A percentile compares a stretch with the other conserved stretches of the same genome.
These are phyloP conservation scores for Megastigmus dorsalis DNA, from an alignment of 2,888 invertebrate species.

Conservation along the genomic window DNA sequence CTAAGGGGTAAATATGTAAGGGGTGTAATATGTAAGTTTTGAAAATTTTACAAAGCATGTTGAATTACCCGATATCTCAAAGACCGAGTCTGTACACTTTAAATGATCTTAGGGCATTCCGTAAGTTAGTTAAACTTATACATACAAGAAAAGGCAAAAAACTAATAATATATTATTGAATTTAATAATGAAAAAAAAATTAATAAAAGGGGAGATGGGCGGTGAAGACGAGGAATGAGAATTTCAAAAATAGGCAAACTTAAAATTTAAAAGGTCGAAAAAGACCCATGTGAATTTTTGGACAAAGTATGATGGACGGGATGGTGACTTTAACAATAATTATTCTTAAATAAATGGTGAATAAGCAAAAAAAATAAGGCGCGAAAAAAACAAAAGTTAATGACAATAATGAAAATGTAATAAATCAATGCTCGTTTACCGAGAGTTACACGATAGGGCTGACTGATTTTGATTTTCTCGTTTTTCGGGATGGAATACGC, in stretches of 20 bases:
- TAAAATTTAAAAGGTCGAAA: slow-evolving; percentile 50
- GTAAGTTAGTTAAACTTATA: slow-evolving; percentile 62
- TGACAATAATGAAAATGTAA: slow-evolving; percentile 61
- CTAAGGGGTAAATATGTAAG: slow-evolving; percentile 59
- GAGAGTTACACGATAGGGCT: slow-evolving; percentile 58
- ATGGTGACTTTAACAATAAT: slow-evolving; percentile 51
- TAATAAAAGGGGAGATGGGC: slow-evolving; percentile 59
- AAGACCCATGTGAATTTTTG: slow-evolving; percentile 47
- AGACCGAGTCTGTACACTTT: slow-evolving; percentile 63
- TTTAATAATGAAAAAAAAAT: slow-evolving; percentile 54
- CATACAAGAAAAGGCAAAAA: slow-evolving; percentile 54
- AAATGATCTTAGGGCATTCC: slow-evolving; percentile 66
- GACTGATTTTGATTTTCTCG: slow-evolving; percentile 57
- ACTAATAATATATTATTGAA: slow-evolving; percentile 58
- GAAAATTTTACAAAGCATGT: slow-evolving; percentile 67
- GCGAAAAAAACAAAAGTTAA: slow-evolving; percentile 51
- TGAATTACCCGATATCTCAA: slow-evolving; percentile 60
- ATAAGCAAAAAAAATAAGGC: slow-evolving; percentile 24
- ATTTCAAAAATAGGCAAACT: slow-evolving; percentile 50
- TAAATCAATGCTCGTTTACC: slow-evolving; percentile 56
- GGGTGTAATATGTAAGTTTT: slow-evolving; percentile 65
- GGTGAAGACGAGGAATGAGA: slow-evolving; percentile 56
- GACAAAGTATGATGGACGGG: slow-evolving; percentile 41
- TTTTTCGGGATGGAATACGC: slow-evolving; percentile 50
- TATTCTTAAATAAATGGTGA: slow-evolving; percentile 46